Base-by-base conservation (phyloP, 2,888 invertebrate species). In the Thera britannica region DNA sequence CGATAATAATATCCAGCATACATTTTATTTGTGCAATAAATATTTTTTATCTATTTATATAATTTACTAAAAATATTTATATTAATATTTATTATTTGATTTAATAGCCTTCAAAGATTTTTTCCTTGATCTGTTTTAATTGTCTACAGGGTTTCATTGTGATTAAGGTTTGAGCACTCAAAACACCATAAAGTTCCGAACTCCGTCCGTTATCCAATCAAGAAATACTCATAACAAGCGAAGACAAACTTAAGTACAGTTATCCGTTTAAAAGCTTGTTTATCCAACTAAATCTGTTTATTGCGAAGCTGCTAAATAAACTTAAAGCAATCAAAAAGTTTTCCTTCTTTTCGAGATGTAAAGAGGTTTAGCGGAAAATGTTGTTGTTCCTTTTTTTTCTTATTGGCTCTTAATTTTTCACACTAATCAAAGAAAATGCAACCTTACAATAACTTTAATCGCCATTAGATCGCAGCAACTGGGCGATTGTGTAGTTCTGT, bases 241-340 rank as follows among this genome's bases (percentile, higher is more conserved):
- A 57, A 52, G 44, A 49, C 52, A 55, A 65, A 70, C 66, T 54
- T 56, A 69, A 68, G 62, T 62, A 65, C 46, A 65, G 65, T 71
- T 61, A 65, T 72, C 62, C 58, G 62, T 68, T 68, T 69, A 62
- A 68, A 68, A 67, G 68, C 67, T 70, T 73, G 68, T 73, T 73
- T 71, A 73, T 65, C 65, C 60, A 67, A 67, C 65, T 66, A 69
- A 72, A 72, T 73, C 73, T 68, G 69, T 75, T 75, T 73, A 70
- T 75, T 65, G 67, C 65, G 55, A 72, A 68, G 67, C 70, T 68
- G 65, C 69, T 72, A 67, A 64, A 62, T 67, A 68, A 72, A 72
- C 70, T 70, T 61, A 64, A 62, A 71, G 65, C 60, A 65, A 71
- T 63, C 58, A 65, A 62, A 70, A 71, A 61, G 59, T 75, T 71